Conservation (phyloP, 1,140 invertebrate species). For the Aphidius ervi region DNA sequence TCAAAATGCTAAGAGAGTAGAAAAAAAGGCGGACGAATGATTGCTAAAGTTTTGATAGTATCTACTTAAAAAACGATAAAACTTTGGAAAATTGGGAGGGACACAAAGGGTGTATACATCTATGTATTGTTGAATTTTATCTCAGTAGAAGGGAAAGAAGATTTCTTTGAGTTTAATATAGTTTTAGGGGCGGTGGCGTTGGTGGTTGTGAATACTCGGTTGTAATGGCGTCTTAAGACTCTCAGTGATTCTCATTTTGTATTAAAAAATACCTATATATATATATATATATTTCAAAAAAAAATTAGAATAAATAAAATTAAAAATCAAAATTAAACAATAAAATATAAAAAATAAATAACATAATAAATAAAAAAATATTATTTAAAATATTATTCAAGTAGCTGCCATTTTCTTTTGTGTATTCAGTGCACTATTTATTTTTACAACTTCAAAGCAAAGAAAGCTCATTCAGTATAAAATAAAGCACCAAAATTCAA, state of each 20-base stretch:
- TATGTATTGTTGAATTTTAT: constrained; percentile 31
- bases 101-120: constrained; percentile 16
- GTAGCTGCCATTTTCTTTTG: too few species aligned
- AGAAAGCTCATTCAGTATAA: too few species aligned
- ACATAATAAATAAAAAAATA: not conserved
- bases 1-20: not conserved
- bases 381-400: too few species aligned
- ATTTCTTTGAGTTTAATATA: constrained; percentile 53
- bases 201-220: constrained; percentile 34
- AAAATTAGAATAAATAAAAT: not conserved
- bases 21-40: constrained; percentile 8
- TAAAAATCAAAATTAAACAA: not conserved
- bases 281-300: not conserved
- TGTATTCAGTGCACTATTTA: too few species aligned
- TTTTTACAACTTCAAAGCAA: too few species aligned
- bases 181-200: constrained; percentile 51
- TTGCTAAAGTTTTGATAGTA: constrained; percentile 22
- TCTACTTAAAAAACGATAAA: constrained; percentile 20
- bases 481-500: too few species aligned
- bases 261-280: not conserved
- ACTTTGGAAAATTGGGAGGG: constrained; percentile 15
- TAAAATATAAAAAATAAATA: not conserved
- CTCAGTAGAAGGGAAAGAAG: constrained; percentile 37
- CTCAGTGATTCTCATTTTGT: constrained; percentile 42
- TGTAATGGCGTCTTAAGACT: constrained; percentile 54